A percentile compares a stretch with the other conserved stretches of the same genome.
Conservation (phyloP, 2,888 invertebrate species). For the Apantesis nais region DNA sequence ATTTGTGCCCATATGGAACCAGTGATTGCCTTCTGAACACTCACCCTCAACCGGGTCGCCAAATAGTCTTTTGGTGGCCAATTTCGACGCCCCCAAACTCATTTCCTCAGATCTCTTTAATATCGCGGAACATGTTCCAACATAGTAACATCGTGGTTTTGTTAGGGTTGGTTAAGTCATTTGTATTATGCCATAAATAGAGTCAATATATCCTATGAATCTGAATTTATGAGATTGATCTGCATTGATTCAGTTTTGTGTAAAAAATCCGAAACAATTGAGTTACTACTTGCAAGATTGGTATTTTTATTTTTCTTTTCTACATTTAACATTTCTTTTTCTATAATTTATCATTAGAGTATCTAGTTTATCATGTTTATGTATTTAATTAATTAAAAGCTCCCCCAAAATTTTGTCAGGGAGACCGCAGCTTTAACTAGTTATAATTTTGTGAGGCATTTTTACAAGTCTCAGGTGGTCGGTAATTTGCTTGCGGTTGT, state of each 20-base stretch:
- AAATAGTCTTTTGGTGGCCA: conserved; percentile 75
- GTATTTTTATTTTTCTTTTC: no score
- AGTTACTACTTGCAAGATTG: no score
- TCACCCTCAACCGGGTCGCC: conserved; percentile 66
- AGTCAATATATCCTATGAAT: conserved; percentile 19
- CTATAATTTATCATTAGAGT: not conserved
- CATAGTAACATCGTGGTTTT: conserved; percentile 56
- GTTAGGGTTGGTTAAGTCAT: conserved; percentile 48
- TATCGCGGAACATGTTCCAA: conserved; percentile 55
- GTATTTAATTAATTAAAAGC: conserved; percentile 24
- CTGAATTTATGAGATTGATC: not conserved
- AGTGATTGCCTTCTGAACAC: conserved; percentile 81
- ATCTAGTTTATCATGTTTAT: not conserved
- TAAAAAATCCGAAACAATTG: no score
- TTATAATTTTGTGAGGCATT: conserved; percentile 73
- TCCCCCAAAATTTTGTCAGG: conserved; percentile 49
- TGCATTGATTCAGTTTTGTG: not conserved
- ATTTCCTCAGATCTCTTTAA: conserved; percentile 75
- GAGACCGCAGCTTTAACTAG: conserved; percentile 50
- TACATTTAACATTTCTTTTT: not conserved
- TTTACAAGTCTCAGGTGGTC: conserved; percentile 84
- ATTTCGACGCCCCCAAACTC: conserved; percentile 67
- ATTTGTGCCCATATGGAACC: conserved; percentile 85
- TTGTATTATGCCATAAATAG: conserved; percentile 47
- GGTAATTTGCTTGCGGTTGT: conserved; percentile 76